Evolutionary conservation across 2,797 vertebrate genomes (phyloP), one percentile per base, ranked within the genome.

Genomic region (Decapterus maruadsi): DNA sequence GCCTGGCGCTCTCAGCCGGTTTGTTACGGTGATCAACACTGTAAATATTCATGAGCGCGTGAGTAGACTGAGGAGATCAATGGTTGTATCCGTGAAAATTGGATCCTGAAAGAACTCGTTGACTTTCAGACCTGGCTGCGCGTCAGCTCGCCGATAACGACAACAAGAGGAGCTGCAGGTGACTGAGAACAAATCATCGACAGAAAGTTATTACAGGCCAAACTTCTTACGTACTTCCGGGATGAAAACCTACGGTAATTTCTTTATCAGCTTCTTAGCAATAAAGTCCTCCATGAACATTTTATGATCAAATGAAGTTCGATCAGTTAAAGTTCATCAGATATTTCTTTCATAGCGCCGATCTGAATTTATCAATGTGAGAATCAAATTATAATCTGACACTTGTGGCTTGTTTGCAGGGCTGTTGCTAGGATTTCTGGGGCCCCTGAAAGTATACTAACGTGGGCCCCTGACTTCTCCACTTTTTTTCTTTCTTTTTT

Each of bases 41-140:
- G 9, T 81, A 56, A 78, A 78, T 80, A 72, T 81, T 68, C 38
- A 80, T 75, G 55, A 78, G 58, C 58, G 71, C 54, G 26, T 64
- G 53, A 51, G 66, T 70, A 65, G 38, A 43, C 45, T 0, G 34
- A 55, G 57, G 22, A 73, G 56, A 73, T 57, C 29, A 70, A 34
- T 83, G 48, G 20, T 72, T 64, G 42, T 46, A 65, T 64, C 36
- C 54, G 5, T 57, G 22, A 73, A 50, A 70, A 61, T 36, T 65
- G 57, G 70, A 80, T 77, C 34, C 59, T 65, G 59, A 63, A 57
- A 42, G 14, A 72, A 29, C 53, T 4, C 11, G 16, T 20, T 72
- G 54, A 61, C 59, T 69, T 65, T 61, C 43, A 69, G 66, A 45
- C 55, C 58, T 60, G 62, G 55, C 63, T 57, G 38, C 43, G n/a